Evolutionary conservation across 1,140 invertebrate species (phyloP).

Genomic region (Orius insidiosus): DNA sequence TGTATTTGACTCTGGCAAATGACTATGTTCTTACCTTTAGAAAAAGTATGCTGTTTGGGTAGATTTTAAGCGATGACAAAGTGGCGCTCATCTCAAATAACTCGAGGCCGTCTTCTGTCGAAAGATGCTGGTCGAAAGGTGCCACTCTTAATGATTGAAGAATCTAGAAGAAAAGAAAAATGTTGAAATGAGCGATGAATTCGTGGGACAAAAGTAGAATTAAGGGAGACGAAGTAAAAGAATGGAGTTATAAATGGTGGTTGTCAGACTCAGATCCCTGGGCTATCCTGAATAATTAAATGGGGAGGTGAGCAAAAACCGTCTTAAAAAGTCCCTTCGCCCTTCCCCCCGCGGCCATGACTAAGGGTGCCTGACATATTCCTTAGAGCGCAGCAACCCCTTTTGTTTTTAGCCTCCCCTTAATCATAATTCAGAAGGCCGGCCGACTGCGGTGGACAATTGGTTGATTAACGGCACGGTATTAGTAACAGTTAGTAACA

Average conservation of each 20-base stretch:
- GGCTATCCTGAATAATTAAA: constrained; percentile 14
- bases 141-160: constrained; percentile 30
- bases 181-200: too few species aligned
- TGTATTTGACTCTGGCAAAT: too few species aligned
- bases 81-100: constrained; percentile 26
- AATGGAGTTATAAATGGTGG: constrained; percentile 15
- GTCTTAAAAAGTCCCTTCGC: constrained; percentile 12
- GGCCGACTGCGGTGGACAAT: constrained; percentile 18
- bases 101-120: constrained; percentile 23
- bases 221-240: neutral
- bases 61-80: constrained; percentile 26
- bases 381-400: neutral
- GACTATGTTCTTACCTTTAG: constrained; percentile 25
- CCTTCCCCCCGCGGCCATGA: neutral
- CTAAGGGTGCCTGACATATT: constrained; percentile 14
- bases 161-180: constrained; percentile 23
- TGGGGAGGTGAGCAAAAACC: constrained; percentile 10
- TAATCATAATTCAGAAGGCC: constrained; percentile 14
- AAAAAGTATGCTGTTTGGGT: constrained; percentile 28
- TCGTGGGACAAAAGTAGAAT: too few species aligned
- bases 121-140: constrained; percentile 33
- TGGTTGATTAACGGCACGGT: constrained; percentile 18
- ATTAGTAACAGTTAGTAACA: constrained; percentile 19
- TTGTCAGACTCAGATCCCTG: constrained; percentile 8
- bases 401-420: constrained; percentile 6